Percentiles rank a stretch among this genome's conserved stretches.
Conservation (phyloP, 2,113 vertebrate genomes). For the Microcebus lehilahytsara region DNA sequence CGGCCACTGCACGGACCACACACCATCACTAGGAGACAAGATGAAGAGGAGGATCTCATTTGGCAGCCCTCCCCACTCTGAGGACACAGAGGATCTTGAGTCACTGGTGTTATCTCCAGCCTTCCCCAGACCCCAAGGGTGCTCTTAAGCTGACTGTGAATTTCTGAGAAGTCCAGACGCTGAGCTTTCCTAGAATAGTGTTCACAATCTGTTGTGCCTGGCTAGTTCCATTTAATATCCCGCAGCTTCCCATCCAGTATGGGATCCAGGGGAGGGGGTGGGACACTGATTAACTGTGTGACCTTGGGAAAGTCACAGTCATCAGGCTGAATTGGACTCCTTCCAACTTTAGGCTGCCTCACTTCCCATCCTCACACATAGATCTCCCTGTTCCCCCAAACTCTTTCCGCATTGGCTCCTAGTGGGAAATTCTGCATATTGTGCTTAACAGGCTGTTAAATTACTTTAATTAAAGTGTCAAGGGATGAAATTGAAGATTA, state of each 20-base stretch:
- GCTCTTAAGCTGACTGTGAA: neutral
- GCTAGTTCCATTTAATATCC: neutral
- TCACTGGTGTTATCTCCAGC: neutral
- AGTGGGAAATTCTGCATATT: slow-evolving; percentile 82
- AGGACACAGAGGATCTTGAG: neutral
- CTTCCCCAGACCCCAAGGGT: neutral
- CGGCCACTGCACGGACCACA: neutral
- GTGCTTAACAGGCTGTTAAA: slow-evolving; percentile 86
- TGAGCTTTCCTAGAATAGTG: slow-evolving; percentile 3
- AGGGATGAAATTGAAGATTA: slow-evolving; percentile 82
- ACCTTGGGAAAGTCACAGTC: slow-evolving; percentile 65
- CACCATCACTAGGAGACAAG: neutral
- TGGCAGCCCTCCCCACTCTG: neutral
- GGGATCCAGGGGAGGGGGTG: neutral
- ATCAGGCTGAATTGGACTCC: neutral
- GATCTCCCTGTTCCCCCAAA: neutral
- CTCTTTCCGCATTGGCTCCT: slow-evolving; percentile 72
- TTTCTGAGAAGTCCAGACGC: slow-evolving; percentile 25
- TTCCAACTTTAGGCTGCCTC: neutral
- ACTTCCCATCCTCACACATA: neutral
- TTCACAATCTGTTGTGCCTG: neutral
- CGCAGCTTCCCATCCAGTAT: neutral
- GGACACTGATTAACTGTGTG: slow-evolving; percentile 58
- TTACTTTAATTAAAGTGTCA: slow-evolving; percentile 88
- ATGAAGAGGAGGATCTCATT: neutral